These are phyloP conservation scores for Mormyrus iriodes DNA, from an alignment of 2,113 vertebrate genomes.

Conservation along the genomic window DNA sequence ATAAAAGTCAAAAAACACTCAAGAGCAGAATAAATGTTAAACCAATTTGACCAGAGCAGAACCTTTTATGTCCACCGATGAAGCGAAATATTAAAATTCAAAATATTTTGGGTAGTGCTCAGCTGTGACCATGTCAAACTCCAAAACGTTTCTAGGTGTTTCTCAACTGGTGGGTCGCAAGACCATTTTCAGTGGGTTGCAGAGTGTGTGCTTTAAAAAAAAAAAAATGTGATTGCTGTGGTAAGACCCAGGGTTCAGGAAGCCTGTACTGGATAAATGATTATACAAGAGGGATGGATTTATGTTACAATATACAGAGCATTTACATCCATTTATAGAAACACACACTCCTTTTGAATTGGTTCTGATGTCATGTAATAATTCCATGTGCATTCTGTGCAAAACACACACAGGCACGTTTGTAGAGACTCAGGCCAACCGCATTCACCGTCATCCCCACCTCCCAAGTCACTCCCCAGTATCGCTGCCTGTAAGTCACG, in stretches of 20 bases:
- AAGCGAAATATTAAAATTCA: background rate
- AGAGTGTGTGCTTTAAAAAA: background rate
- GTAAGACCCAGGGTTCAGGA: background rate
- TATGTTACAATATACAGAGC: background rate
- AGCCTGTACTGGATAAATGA: background rate
- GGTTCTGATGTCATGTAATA: background rate
- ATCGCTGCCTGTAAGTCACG: background rate
- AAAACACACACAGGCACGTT: background rate
- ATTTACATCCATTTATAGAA: background rate
- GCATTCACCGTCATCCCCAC: background rate
- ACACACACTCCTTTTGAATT: background rate
- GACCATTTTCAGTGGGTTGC: too few relatives aligned
- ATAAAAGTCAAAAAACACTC: background rate
- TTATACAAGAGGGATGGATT: background rate
- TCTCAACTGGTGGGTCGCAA: too few relatives aligned
- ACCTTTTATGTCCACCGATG: background rate
- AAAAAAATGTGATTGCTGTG: background rate
- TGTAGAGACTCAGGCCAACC: background rate
- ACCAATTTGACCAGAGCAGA: background rate
- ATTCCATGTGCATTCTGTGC: background rate
- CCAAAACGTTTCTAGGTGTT: too few relatives aligned
- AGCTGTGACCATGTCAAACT: background rate
- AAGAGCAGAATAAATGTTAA: background rate
- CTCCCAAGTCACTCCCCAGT: background rate
- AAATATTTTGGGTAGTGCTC: background rate